These are phyloP conservation scores for Xyliphius kryptos DNA, from an alignment of 2,113 vertebrate species.

Conservation along the genomic window DNA sequence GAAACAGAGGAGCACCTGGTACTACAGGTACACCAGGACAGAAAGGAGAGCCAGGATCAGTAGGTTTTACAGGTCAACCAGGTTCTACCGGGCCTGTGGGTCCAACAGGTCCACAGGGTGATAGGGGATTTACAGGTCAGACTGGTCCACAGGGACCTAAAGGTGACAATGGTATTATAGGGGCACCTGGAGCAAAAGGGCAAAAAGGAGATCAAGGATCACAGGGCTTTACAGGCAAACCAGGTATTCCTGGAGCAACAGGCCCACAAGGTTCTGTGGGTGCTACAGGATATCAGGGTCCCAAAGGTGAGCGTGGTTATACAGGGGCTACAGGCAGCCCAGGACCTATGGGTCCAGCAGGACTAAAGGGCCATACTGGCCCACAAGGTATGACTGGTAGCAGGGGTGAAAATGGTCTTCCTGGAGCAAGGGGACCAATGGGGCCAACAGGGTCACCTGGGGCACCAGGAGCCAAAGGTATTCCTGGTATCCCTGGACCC, in stretches of 20 bases:
- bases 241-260: slow-evolving; percentile 76
- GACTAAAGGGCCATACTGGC: slow-evolving; percentile 76
- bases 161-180: slow-evolving; percentile 62
- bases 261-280: slow-evolving; percentile 76
- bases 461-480: slow-evolving; percentile 73
- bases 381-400: slow-evolving; percentile 70
- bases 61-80: slow-evolving; percentile 60
- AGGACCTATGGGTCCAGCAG: slow-evolving; percentile 70
- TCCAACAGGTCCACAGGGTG: slow-evolving; percentile 61
- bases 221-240: slow-evolving; percentile 71
- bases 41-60: slow-evolving; percentile 66
- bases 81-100: slow-evolving; percentile 58
- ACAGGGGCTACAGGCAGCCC: slow-evolving; percentile 71
- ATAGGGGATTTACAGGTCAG: slow-evolving; percentile 65
- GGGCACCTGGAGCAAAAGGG: slow-evolving; percentile 61
- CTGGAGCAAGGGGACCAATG: slow-evolving; percentile 74
- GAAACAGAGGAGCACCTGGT: slow-evolving; percentile 60
- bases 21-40: slow-evolving; percentile 63
- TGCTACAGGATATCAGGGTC: slow-evolving; percentile 70
- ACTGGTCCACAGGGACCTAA: slow-evolving; percentile 65
- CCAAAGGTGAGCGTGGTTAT: slow-evolving; percentile 74
- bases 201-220: slow-evolving; percentile 64
- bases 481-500: slow-evolving; percentile 74
- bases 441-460: slow-evolving; percentile 75
- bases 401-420: slow-evolving; percentile 68